phyloP scores from a whole-genome alignment of 2,888 invertebrate species.

The Sinhomidia bicolor region DNA sequence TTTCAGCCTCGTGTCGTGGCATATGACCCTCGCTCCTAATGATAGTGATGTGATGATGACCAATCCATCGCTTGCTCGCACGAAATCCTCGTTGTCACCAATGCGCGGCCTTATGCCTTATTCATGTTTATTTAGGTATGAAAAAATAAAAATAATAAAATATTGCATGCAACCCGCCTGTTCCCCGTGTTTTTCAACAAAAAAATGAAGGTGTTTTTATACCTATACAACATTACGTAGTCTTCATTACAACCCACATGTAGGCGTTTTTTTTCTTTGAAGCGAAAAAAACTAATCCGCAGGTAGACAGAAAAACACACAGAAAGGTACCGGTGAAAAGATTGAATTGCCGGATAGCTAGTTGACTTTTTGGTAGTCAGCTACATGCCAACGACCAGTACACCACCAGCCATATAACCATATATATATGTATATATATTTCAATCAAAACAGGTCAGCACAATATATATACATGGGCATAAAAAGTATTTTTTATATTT shows the following conservation, averaged over 20 bases:
- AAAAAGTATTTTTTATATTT: not conserved
- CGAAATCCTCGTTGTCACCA: slow-evolving; percentile 66
- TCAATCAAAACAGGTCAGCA: slow-evolving; percentile 48
- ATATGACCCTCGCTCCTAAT: slow-evolving; percentile 65
- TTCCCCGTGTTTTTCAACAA: not conserved
- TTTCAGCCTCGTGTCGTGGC: slow-evolving; percentile 65
- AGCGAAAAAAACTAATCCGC: not conserved
- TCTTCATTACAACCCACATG: slow-evolving; percentile 2
- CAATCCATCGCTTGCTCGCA: slow-evolving; percentile 63
- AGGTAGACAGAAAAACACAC: slow-evolving; percentile 15
- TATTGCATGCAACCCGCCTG: slow-evolving; percentile 20
- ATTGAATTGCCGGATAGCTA: slow-evolving; percentile 57
- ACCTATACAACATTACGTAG: too few species aligned
- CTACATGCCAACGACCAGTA: slow-evolving; percentile 23
- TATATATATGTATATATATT: not conserved
- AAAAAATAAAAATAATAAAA: slow-evolving; percentile 43
- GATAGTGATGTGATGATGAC: slow-evolving; percentile 70
- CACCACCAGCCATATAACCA: not conserved
- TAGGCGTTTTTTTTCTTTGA: slow-evolving; percentile 30
- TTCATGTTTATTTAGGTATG: slow-evolving; percentile 14
- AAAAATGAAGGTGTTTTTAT: not conserved
- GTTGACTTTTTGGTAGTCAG: slow-evolving; percentile 52
- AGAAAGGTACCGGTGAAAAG: slow-evolving; percentile 35
- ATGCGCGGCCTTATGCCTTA: slow-evolving; percentile 22
- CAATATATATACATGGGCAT: not conserved